phyloP scores from a whole-genome alignment of 2,888 invertebrate genomes.

The Muscina levida region DNA sequence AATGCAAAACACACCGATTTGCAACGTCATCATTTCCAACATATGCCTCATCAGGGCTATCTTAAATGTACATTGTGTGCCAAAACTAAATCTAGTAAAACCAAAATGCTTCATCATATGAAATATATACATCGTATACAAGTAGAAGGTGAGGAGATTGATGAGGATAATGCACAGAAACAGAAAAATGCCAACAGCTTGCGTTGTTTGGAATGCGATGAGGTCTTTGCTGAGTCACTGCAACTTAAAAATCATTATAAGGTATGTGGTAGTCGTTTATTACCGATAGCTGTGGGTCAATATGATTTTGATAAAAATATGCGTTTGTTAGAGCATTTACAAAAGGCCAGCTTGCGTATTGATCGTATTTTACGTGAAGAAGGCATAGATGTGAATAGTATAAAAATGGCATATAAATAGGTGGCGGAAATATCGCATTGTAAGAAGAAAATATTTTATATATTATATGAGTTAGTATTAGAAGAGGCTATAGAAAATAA shows the following conservation, averaged over 20 bases:
- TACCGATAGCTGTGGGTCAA: neutral
- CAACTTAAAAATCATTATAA: slow-evolving; percentile 60
- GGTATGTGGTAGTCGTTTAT: neutral
- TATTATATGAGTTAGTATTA: too few relatives aligned
- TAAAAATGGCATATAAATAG: neutral
- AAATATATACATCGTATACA: slow-evolving; percentile 39
- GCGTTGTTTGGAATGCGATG: slow-evolving; percentile 68
- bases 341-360: slow-evolving; percentile 55
- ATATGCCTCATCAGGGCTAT: slow-evolving; percentile 73
- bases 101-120: slow-evolving; percentile 72
- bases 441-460: too few relatives aligned
- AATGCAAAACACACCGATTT: slow-evolving; percentile 69
- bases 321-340: slow-evolving; percentile 55
- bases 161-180: neutral
- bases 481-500: too few relatives aligned
- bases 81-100: slow-evolving; percentile 73
- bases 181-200: too few relatives aligned
- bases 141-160: neutral
- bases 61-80: slow-evolving; percentile 72
- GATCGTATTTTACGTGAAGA: slow-evolving; percentile 16
- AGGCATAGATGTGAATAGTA: slow-evolving; percentile 13
- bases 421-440: neutral
- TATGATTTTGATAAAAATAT: slow-evolving; percentile 52
- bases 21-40: slow-evolving; percentile 73
- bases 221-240: slow-evolving; percentile 66